These are phyloP conservation scores for Catocala nupta DNA, from an alignment of 2,888 invertebrate genomes.

Conservation along the genomic window DNA sequence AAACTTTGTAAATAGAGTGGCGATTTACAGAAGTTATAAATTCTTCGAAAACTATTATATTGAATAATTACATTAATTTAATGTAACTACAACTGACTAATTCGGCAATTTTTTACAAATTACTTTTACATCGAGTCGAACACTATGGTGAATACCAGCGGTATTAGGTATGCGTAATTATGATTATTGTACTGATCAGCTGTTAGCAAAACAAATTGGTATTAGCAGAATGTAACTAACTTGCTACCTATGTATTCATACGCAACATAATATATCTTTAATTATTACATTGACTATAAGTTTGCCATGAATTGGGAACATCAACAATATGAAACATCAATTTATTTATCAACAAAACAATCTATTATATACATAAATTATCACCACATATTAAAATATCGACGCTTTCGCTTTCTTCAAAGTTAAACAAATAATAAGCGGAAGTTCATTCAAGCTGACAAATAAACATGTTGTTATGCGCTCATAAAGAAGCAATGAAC, in stretches of 20 bases:
- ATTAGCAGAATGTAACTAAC: constrained; percentile 43
- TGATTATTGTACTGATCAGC: constrained; percentile 43
- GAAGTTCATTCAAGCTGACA: constrained; percentile 30
- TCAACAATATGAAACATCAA: constrained; percentile 83
- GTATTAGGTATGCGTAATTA: constrained; percentile 45
- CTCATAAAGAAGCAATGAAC: constrained; percentile 31
- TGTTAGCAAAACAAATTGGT: constrained; percentile 52
- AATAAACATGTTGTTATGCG: constrained; percentile 12
- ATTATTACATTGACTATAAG: constrained; percentile 59
- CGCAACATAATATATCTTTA: constrained; percentile 45
- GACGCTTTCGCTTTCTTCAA: constrained; percentile 53
- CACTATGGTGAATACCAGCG: constrained; percentile 77
- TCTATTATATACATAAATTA: constrained; percentile 75
- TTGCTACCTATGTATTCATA: constrained; percentile 42
- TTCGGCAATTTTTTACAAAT: constrained; percentile 79
- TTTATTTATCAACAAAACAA: constrained; percentile 81
- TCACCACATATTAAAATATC: constrained; percentile 77
- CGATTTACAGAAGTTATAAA: constrained; percentile 71
- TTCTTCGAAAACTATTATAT: constrained; percentile 73
- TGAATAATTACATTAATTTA: constrained; percentile 59
- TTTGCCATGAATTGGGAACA: constrained; percentile 74
- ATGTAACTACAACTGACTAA: constrained; percentile 80
- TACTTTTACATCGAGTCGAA: constrained; percentile 73
- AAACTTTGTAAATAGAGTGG: constrained; percentile 70
- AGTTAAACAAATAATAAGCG: constrained; percentile 35